phyloP scores from a whole-genome alignment of 2,888 invertebrate genomes.

The Luperina nickerlii region DNA sequence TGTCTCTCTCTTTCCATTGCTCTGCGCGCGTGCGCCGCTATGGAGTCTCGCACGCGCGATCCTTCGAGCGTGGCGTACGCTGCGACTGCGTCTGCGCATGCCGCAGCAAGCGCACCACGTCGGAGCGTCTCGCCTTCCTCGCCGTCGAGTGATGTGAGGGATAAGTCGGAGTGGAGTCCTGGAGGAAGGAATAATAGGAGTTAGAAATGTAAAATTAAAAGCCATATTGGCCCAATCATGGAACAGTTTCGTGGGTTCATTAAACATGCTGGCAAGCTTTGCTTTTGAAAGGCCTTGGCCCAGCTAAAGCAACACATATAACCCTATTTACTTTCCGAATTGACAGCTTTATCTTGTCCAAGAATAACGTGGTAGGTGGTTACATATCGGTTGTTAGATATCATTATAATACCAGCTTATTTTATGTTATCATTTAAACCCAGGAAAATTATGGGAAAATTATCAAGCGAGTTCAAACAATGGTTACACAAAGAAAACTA shows the following conservation, averaged over 20 bases:
- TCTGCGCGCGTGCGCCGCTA: constrained; percentile 94
- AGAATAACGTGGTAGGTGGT: background rate
- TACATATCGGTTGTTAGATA: background rate
- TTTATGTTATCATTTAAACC: background rate
- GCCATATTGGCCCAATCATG: background rate
- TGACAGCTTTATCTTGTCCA: background rate
- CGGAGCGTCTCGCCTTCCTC: constrained; percentile 90
- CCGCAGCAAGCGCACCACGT: constrained; percentile 92
- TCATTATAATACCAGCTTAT: background rate
- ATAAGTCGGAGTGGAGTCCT: constrained; percentile 93
- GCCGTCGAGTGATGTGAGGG: constrained; percentile 91
- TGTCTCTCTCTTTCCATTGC: constrained; percentile 95
- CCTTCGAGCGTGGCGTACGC: constrained; percentile 94
- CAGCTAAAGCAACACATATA: background rate
- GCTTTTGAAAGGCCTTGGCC: too few relatives aligned
- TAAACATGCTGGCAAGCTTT: background rate
- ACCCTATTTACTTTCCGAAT: too few relatives aligned
- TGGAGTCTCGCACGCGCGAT: constrained; percentile 93
- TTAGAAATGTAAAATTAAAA: background rate
- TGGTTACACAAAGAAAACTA: background rate
- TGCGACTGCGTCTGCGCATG: constrained; percentile 94
- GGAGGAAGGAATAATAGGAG: constrained; percentile 41
- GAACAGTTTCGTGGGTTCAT: background rate
- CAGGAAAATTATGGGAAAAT: background rate
- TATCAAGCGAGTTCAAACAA: background rate